Evolutionary conservation across 2,113 vertebrate genomes (phyloP).

Genomic region (Gorsachius goisagi): DNA sequence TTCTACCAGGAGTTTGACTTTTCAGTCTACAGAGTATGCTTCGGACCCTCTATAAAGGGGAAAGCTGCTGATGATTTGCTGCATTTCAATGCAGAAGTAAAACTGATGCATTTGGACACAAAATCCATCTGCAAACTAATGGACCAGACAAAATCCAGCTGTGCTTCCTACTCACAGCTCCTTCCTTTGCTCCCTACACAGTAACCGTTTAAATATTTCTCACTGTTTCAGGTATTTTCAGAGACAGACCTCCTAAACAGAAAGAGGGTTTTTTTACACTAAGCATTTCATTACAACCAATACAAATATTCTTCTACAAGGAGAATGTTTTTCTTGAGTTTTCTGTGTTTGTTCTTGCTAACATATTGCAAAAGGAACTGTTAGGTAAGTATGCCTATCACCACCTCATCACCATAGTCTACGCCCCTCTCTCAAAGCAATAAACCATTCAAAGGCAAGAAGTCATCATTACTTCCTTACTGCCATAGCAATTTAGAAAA

Average conservation of each 20-base stretch:
- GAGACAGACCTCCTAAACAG: not conserved
- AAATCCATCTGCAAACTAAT: constrained; percentile 8
- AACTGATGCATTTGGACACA: not conserved
- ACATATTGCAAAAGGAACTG: not conserved
- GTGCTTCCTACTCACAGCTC: not conserved
- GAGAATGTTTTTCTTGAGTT: not conserved
- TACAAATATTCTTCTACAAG: not conserved
- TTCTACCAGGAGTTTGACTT: not conserved
- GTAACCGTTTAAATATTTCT: not conserved
- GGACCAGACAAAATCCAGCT: constrained; percentile 19
- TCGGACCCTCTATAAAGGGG: not conserved
- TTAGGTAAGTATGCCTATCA: not conserved
- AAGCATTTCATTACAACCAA: not conserved
- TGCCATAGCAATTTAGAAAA: not conserved
- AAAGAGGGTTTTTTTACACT: not conserved
- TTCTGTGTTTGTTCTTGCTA: not conserved
- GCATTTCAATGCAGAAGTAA: not conserved
- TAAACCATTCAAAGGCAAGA: not conserved
- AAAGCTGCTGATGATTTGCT: not conserved
- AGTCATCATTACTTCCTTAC: not conserved
- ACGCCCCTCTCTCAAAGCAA: not conserved
- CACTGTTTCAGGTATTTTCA: not conserved
- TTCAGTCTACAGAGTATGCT: not conserved
- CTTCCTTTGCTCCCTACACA: not conserved
- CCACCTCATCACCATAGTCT: not conserved